Evolutionary conservation across 2,113 vertebrate species (phyloP).

Genomic region (Protobothrops mucrosquamatus): DNA sequence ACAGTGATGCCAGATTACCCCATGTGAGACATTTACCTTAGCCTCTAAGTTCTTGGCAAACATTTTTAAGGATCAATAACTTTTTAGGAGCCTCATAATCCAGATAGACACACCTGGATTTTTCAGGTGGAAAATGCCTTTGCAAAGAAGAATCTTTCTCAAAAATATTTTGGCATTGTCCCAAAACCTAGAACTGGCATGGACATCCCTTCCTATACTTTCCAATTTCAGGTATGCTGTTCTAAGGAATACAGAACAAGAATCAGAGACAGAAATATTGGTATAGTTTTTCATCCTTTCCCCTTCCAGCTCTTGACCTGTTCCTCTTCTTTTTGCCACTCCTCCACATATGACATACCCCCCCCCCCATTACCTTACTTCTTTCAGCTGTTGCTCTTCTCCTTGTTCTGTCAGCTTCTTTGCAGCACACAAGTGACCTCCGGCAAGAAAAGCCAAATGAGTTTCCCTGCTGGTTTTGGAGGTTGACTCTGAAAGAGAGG

Average conservation of each 20-base stretch:
- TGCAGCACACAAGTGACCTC: neutral
- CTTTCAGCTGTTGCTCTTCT: constrained; percentile 1
- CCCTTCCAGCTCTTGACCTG: neutral
- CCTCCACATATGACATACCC: fast-evolving
- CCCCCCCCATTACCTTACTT: neutral
- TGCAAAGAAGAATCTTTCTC: neutral
- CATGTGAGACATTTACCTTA: neutral
- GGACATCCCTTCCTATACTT: neutral
- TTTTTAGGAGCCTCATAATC: neutral
- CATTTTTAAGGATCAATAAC: neutral
- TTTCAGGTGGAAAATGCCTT: neutral
- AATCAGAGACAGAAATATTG: neutral
- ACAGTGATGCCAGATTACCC: neutral
- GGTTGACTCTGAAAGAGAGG: neutral
- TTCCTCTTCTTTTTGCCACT: neutral
- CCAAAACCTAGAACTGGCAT: neutral
- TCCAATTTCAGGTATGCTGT: neutral
- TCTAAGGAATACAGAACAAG: neutral
- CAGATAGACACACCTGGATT: too few species aligned
- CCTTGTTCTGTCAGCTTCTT: neutral
- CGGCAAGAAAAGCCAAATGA: neutral
- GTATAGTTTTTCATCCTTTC: too few species aligned
- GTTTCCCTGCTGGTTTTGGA: neutral
- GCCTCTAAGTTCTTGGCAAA: neutral
- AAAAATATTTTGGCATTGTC: neutral